These are phyloP conservation scores for Acrobasis consociella DNA, from an alignment of 2,888 invertebrate species.

Conservation along the genomic window DNA sequence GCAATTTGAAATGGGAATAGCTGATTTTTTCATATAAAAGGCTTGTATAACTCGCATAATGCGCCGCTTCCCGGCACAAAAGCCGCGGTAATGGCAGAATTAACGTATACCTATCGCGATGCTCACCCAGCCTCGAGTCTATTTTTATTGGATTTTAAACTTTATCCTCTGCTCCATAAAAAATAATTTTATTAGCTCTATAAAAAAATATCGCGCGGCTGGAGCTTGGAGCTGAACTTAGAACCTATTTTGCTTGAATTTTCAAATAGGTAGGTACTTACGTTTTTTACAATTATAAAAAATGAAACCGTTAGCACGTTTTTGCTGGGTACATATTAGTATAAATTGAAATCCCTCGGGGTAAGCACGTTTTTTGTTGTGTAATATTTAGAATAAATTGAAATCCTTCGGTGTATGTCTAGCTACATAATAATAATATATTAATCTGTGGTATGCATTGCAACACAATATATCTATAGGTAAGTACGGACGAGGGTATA, in stretches of 20 bases:
- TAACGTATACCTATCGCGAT: slow-evolving; percentile 45
- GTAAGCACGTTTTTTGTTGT: too few relatives aligned
- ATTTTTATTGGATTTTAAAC: slow-evolving; percentile 43
- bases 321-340: too few relatives aligned
- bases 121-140: slow-evolving; percentile 33
- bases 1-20: slow-evolving; percentile 57
- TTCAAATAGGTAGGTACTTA: not conserved
- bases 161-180: slow-evolving; percentile 39
- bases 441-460: too few relatives aligned
- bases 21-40: slow-evolving; percentile 61
- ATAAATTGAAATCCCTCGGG: too few relatives aligned
- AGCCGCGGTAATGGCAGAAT: slow-evolving; percentile 52
- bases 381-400: too few relatives aligned
- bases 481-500: too few relatives aligned
- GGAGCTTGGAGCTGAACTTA: slow-evolving; percentile 24
- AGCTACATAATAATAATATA: too few relatives aligned
- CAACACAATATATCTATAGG: too few relatives aligned
- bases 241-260: not conserved
- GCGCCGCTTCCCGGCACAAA: slow-evolving; percentile 47
- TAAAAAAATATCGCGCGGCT: slow-evolving; percentile 34
- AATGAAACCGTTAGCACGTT: too few relatives aligned
- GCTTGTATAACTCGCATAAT: slow-evolving; percentile 46
- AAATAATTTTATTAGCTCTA: slow-evolving; percentile 40
- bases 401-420: too few relatives aligned
- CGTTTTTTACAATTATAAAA: not conserved